phyloP scores from a whole-genome alignment of 2,113 vertebrate genomes.

The Platichthys flesus region DNA sequence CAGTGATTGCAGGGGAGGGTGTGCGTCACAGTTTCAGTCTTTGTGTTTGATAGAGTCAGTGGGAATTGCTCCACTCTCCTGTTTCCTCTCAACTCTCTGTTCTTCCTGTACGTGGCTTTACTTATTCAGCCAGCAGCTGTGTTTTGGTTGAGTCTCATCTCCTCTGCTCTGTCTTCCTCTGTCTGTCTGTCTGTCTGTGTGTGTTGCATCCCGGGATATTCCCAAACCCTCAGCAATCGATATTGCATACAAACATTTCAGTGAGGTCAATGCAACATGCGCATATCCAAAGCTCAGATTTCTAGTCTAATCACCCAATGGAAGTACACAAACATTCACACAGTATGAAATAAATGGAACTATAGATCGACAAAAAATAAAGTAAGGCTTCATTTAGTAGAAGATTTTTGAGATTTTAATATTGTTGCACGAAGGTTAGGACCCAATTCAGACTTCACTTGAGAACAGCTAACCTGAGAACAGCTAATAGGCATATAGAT shows the following conservation, averaged over 20 bases:
- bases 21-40: slow-evolving; percentile 8
- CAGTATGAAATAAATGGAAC: too few species aligned
- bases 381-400: too few species aligned
- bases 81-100: slow-evolving; percentile 44
- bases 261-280: slow-evolving; percentile 2
- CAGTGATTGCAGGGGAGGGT: slow-evolving; percentile 16
- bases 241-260: slow-evolving; percentile 21
- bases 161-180: slow-evolving; percentile 2
- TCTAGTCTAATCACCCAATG: too few species aligned
- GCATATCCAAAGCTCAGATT: neutral
- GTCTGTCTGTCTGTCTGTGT: neutral
- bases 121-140: slow-evolving; percentile 65
- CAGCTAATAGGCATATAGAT: too few species aligned
- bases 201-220: slow-evolving; percentile 9
- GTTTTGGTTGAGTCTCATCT: slow-evolving; percentile 38
- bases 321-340: too few species aligned
- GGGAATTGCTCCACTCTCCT: slow-evolving; percentile 40
- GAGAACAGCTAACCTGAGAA: too few species aligned
- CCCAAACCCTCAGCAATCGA: neutral
- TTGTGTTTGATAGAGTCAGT: slow-evolving; percentile 42
- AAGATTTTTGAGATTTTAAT: too few species aligned
- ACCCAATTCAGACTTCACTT: too few species aligned
- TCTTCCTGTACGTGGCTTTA: slow-evolving; percentile 57
- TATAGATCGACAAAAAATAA: too few species aligned
- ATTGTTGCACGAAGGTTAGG: too few species aligned